phyloP scores from a whole-genome alignment of 2,113 vertebrate genomes.

The Hippopotamus amphibius region DNA sequence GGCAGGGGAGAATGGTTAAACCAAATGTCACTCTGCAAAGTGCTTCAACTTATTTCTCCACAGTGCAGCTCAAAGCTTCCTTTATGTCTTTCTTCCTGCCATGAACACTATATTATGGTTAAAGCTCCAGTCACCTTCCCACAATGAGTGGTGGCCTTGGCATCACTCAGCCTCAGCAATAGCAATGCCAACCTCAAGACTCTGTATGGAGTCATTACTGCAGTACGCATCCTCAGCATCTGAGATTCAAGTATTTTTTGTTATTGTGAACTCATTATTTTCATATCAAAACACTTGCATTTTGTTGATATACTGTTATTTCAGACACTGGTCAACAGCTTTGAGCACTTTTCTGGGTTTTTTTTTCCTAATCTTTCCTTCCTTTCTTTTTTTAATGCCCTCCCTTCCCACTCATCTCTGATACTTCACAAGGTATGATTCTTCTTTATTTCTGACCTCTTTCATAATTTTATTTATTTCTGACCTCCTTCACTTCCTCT shows the following conservation, averaged over 20 bases:
- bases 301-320: background rate
- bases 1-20: background rate
- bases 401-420: background rate
- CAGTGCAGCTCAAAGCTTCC: background rate
- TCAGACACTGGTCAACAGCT: background rate
- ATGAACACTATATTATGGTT: background rate
- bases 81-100: background rate
- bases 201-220: background rate
- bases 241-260: background rate
- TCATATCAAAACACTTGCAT: background rate
- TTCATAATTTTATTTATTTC: background rate
- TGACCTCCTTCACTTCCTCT: background rate
- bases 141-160: background rate
- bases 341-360: background rate
- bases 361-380: background rate
- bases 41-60: background rate
- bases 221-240: background rate
- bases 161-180: background rate
- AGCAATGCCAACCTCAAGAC: background rate
- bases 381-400: background rate
- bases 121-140: background rate
- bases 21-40: background rate
- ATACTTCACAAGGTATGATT: background rate
- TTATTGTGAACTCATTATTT: background rate
- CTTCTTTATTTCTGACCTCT: background rate